A percentile compares a stretch with the other conserved stretches of the same genome.
phyloP scores from a whole-genome alignment of 2,797 vertebrate genomes.

The Champsocephalus gunnari region DNA sequence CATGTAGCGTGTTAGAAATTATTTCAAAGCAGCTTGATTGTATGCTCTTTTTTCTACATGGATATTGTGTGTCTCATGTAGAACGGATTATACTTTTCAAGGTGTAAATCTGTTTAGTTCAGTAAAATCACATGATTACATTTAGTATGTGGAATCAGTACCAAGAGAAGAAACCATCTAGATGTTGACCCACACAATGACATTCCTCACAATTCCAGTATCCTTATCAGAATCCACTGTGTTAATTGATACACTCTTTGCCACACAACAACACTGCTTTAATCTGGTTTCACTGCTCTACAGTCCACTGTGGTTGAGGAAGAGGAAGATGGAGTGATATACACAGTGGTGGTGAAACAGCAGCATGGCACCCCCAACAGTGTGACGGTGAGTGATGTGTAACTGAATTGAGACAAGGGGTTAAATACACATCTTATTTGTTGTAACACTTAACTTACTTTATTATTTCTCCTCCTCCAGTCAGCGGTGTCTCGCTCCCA shows the following conservation, averaged over 20 bases:
- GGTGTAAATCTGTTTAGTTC: not conserved
- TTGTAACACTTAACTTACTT: not conserved
- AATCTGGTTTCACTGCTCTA: slow-evolving; percentile 12
- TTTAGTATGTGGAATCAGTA: not conserved
- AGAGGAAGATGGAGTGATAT: slow-evolving; percentile 88
- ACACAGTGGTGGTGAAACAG: slow-evolving; percentile 86
- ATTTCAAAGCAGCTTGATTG: slow-evolving; percentile 41
- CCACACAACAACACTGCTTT: not conserved
- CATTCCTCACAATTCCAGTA: not conserved
- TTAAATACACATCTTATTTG: not conserved
- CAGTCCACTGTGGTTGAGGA: slow-evolving; percentile 86
- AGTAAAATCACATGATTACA: not conserved
- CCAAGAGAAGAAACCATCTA: not conserved
- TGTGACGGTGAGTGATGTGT: slow-evolving; percentile 53
- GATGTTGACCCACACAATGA: not conserved
- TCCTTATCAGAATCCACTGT: not conserved
- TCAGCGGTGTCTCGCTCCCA: slow-evolving; percentile 68
- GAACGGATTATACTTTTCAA: not conserved
- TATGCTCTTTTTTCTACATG: not conserved
- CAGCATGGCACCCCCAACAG: slow-evolving; percentile 60
- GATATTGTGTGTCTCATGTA: not conserved
- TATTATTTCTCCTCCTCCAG: slow-evolving; percentile 52
- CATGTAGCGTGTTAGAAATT: slow-evolving; percentile 19
- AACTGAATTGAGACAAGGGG: not conserved
- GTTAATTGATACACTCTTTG: not conserved